Base-by-base conservation (phyloP, 1,140 invertebrate species). In the Diploscapter pachys region DNA sequence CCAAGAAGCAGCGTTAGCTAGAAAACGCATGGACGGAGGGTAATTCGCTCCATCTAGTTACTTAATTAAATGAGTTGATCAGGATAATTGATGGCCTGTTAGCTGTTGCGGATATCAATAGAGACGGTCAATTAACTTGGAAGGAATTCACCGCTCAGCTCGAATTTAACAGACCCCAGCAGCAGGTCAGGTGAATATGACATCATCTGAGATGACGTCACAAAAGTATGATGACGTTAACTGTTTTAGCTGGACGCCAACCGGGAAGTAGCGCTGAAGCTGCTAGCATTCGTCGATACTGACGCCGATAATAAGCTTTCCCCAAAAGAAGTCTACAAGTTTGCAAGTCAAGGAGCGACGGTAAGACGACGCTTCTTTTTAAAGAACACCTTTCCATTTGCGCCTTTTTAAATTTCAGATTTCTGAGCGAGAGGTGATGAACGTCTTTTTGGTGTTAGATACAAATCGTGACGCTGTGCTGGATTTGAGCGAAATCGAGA, bases 61-160 rank as follows among this genome's bases (percentile, higher is more conserved):
- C 13, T 9, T 31, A 9, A 50, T 13, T 8, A 49, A 11, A 59
- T 31, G 31, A 49, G 9, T 11, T 65, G n/a, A 57, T 61, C 3
- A 70, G 72, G 59, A 78, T 78, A 53, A 57, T 78, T 31, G 68
- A 78, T 55, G 76, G 76, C 11, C 62, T 78, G 31, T 51, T 78
- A 9, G 59, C 71, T 4, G 66, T 78, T 13, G 76, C 76, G 31
- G 76, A 78, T 50, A 52, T 64, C 9, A 75, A 78, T 53, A 8
- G 52, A 62, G 76, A 78, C 59, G 72, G 72, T 0, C 72, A 75
- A 48, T 61, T 78, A 49, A 53, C 72, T 63, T 75, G 69, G 52
- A 56, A 69, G 31, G 76, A 78, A 63, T 73, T 78, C 63, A 74
- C 76, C 50, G 65, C 52, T 9, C 65, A 74, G 13, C 49, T 78